Evolutionary conservation across 2,888 invertebrate species (phyloP).

Genomic region (Pyrrhia umbra): DNA sequence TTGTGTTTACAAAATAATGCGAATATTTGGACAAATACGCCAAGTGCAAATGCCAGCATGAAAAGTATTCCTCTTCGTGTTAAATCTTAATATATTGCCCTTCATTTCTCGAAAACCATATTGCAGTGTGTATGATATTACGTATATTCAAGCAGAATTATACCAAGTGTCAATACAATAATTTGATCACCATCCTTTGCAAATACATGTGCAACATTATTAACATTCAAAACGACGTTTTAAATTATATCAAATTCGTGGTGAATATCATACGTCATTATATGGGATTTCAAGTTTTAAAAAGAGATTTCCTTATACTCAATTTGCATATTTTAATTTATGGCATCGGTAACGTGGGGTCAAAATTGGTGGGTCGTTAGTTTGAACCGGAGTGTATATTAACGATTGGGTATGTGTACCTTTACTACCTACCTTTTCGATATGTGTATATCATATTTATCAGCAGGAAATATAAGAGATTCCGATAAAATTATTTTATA

Average conservation of each 20-base stretch:
- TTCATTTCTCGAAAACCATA: no score
- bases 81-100: no score
- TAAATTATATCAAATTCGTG: slow-evolving; percentile 50
- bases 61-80: no score
- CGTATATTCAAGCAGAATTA: no score
- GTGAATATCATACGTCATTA: slow-evolving; percentile 24
- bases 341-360: slow-evolving; percentile 14
- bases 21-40: no score
- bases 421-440: neutral
- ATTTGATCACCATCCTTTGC: slow-evolving; percentile 15
- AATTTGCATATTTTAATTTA: slow-evolving; percentile 54
- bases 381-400: slow-evolving; percentile 12
- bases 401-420: slow-evolving; percentile 1
- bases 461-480: slow-evolving; percentile 5
- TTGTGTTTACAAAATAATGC: no score
- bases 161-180: slow-evolving; percentile 14
- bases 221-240: slow-evolving; percentile 25
- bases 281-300: slow-evolving; percentile 31
- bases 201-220: slow-evolving; percentile 34
- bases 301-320: slow-evolving; percentile 43
- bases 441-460: slow-evolving; percentile 1
- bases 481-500: no score
- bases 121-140: no score
- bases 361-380: slow-evolving; percentile 15
- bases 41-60: no score